Evolutionary conservation across 2,888 invertebrate genomes (phyloP), one percentile per base, ranked within the genome.

Genomic region (Phlogophora meticulosa): DNA sequence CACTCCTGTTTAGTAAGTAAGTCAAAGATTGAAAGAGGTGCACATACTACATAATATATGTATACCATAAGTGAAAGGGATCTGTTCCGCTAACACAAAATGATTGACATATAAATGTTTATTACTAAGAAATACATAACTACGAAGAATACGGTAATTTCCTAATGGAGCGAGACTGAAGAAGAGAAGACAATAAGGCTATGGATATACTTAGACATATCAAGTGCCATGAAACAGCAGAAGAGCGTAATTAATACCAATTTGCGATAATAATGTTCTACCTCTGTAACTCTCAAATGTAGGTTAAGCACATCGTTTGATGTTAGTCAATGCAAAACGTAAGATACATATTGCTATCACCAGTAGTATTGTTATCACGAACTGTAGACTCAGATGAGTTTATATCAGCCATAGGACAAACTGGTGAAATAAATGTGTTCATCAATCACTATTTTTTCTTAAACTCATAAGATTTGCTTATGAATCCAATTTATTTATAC

Each of bases 81-180:
- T 10, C 9, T 3, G 22, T 66, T 34, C n/a, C 4, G 7, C 13
- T 48, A 34, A 40, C 46, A 56, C 10, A 36, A 28, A 56, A 67
- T 66, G 15, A 17, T 53, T 38, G 24, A 15, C n/a, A 20, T 45
- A 20, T 10, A n/a, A n/a, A 17, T 34, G 4, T 43, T 36, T 43
- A 9, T 51, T 34, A 24, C 11, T 24, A 34, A 32, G 10, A 22
- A 55, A 24, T 7, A 0, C 20, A 34, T 34, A 13, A 4, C n/a
- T 11, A 11, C 3, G 2, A 17, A 36, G n/a, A 64, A 40, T 1
- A 45, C 1, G 13, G 5, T 55, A 49, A 13, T 7, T n/a, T 65
- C 10, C 1, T 5, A 1, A 15, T 15, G 0, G 13, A 28, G 10
- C 4, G 2, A 40, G 5, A 1, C 4, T 40, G 7, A 1, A 66